Base-by-base conservation (phyloP, 2,888 invertebrate genomes). In the Bhutanitis thaidina region DNA sequence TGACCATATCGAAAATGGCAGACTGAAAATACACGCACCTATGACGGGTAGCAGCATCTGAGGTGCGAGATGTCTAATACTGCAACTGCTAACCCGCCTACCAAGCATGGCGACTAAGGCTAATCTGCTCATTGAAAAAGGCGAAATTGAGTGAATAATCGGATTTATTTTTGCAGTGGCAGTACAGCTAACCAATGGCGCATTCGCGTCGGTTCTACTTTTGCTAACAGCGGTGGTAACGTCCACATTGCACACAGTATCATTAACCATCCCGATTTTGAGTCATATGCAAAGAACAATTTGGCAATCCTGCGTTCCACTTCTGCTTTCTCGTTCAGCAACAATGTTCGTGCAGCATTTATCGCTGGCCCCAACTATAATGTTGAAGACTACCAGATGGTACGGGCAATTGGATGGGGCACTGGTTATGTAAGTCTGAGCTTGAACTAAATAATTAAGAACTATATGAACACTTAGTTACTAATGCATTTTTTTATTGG, bases 371-470 rank as follows among this genome's bases (percentile, higher is more conserved):
- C 66, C n/a, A 74, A 66, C 50, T 81, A 80, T 55, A 60, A 65
- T 10, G 53, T 78, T 1, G 53, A 49, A 7, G 77, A 77, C 52
- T 69, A 74, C 52, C 62, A 70, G 45, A 55, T 60, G 1, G 74
- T 79, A 0, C 77, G 72, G 71, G 74, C 77, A 27, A 59, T 67
- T 16, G 80, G 80, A 57, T 82, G 79, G 80, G 82, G 81, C 0
- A 14, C 54, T 9, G 65, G 60, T 16, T 51, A 45, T 1, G 79
- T 80, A 60, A 73, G 74, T 38, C 7, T 4, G 16, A 4, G 16
- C 7, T 8, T 38, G 2, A 4, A 12, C n/a, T 13, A 12, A 7
- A 12, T 12, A 12, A 1, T 34, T 3, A 1, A 3, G 20, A 2
- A 20, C 5, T 20, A n/a, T n/a, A n/a, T n/a, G n/a, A n/a, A n/a